Percentiles rank a stretch among this genome's conserved stretches.
Evolutionary conservation across 1,140 invertebrate species (phyloP).

Genomic region (Dendroctonus valens): DNA sequence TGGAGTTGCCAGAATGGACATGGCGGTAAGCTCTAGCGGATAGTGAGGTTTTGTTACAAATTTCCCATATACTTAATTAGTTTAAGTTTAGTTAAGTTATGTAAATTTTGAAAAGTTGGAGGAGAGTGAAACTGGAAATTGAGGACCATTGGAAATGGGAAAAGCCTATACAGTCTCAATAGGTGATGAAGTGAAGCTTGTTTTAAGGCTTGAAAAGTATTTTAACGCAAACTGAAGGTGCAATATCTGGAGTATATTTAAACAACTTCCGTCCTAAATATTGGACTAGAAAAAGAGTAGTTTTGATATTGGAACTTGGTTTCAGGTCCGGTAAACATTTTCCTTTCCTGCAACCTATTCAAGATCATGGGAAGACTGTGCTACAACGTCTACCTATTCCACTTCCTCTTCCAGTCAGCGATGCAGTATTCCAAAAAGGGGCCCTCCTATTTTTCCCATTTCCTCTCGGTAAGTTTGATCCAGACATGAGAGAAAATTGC

Average conservation of each 20-base stretch:
- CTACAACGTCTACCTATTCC: conserved; percentile 36
- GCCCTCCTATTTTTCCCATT: conserved; percentile 37
- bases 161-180: no score
- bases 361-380: conserved; percentile 31
- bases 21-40: conserved; percentile 18
- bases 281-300: no score
- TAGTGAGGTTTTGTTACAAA: neutral
- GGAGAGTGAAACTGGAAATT: no score
- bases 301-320: no score
- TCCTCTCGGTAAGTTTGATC: conserved; percentile 29
- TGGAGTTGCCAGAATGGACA: conserved; percentile 38
- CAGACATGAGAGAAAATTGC: neutral
- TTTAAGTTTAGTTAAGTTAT: neutral
- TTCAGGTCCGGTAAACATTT: conserved; percentile 35
- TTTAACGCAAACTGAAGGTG: no score
- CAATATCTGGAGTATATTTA: no score
- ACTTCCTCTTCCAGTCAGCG: conserved; percentile 32
- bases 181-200: no score
- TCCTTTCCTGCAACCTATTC: conserved; percentile 34
- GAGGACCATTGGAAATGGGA: no score
- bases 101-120: neutral
- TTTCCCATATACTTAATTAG: neutral
- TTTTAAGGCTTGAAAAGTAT: no score
- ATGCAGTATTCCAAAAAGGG: conserved; percentile 32
- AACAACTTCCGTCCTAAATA: no score